These are phyloP conservation scores for Dipodomys spectabilis DNA, from an alignment of 2,113 vertebrate genomes.

Conservation along the genomic window DNA sequence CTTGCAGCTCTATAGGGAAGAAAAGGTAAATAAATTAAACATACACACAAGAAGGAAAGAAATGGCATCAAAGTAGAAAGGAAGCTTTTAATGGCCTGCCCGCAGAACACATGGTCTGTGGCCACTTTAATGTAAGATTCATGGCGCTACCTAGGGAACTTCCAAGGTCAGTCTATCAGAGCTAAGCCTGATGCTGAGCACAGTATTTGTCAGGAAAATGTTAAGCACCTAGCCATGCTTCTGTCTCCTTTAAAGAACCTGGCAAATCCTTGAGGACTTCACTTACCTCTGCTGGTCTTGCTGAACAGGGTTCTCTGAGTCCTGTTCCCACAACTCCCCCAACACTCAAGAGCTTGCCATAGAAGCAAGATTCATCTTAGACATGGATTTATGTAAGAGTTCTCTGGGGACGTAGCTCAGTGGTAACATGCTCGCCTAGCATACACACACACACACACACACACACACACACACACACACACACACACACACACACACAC, in stretches of 20 bases:
- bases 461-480: too few relatives aligned
- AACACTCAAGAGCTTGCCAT: neutral
- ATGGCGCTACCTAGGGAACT: neutral
- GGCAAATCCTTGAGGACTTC: too few relatives aligned
- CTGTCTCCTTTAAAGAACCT: neutral
- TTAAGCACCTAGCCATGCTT: rapidly evolving
- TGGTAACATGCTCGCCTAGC: neutral
- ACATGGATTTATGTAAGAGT: neutral
- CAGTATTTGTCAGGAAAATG: neutral
- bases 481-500: too few relatives aligned
- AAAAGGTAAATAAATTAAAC: neutral
- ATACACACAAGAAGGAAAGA: neutral
- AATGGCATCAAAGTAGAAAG: neutral
- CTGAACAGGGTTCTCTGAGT: neutral
- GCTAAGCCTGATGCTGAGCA: neutral
- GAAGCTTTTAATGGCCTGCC: neutral
- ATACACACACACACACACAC: too few relatives aligned
- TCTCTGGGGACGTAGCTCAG: neutral
- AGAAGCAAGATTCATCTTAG: neutral
- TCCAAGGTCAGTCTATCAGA: neutral
- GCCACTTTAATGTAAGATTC: neutral
- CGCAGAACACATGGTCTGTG: neutral
- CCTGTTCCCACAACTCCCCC: neutral
- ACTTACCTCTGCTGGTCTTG: neutral
- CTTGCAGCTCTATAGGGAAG: neutral